Conservation (phyloP, 1,140 invertebrate genomes). For the Diprion similis region DNA sequence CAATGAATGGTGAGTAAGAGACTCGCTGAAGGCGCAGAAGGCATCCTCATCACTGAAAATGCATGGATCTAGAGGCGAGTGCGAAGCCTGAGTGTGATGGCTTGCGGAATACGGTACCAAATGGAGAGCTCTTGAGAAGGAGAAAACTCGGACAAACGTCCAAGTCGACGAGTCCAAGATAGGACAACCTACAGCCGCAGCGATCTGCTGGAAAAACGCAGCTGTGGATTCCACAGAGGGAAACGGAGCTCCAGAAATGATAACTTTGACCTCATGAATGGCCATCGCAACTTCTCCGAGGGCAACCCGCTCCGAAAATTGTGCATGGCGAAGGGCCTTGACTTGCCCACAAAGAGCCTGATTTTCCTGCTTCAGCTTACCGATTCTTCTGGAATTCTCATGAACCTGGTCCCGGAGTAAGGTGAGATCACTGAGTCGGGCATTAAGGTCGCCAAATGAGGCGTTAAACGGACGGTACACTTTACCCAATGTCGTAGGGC, state of each 20-base stretch:
- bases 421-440: not conserved
- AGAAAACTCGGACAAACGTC: not conserved
- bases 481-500: not conserved
- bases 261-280: too few species aligned
- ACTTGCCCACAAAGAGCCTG: not conserved
- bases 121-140: not conserved
- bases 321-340: not conserved
- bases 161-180: not conserved
- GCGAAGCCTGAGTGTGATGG: too few species aligned
- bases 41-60: too few species aligned
- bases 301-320: not conserved
- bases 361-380: not conserved
- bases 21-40: too few species aligned
- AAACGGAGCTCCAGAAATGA: too few species aligned
- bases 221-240: not conserved
- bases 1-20: too few species aligned
- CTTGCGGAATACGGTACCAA: not conserved
- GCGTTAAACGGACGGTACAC: not conserved
- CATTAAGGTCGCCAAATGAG: not conserved
- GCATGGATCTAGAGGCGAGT: too few species aligned
- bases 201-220: not conserved
- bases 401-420: not conserved
- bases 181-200: not conserved
- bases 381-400: not conserved
- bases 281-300: not conserved